A percentile compares a stretch with the other conserved stretches of the same genome.
Conservation (phyloP, 2,888 invertebrate species). For the Herminia tarsipennalis region DNA sequence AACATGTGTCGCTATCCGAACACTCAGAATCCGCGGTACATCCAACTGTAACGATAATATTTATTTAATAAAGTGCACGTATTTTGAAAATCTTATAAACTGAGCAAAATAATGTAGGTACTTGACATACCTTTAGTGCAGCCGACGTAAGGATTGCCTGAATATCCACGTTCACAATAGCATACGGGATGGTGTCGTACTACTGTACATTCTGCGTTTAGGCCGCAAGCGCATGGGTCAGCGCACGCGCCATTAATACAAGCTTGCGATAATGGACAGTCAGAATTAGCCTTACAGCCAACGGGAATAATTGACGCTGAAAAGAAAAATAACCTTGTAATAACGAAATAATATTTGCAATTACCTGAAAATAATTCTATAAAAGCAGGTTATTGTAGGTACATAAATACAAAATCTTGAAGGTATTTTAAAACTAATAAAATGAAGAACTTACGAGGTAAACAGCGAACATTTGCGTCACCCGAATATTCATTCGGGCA, state of each 20-base stretch:
- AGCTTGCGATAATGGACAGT: slow-evolving; percentile 93
- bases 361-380: no score
- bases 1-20: slow-evolving; percentile 91
- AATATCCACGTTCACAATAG: slow-evolving; percentile 92
- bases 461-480: slow-evolving; percentile 89
- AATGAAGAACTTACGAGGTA: slow-evolving; percentile 93
- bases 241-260: slow-evolving; percentile 93
- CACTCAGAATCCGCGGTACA: slow-evolving; percentile 94
- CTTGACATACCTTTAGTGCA: slow-evolving; percentile 88
- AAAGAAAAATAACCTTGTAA: no score
- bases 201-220: slow-evolving; percentile 93
- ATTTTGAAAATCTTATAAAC: neutral
- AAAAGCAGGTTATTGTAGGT: no score
- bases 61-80: slow-evolving; percentile 2
- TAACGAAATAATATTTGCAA: no score
- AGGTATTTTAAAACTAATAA: no score
- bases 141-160: slow-evolving; percentile 93
- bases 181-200: slow-evolving; percentile 94
- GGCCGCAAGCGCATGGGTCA: slow-evolving; percentile 94
- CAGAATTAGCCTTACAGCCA: slow-evolving; percentile 92
- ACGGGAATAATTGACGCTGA: slow-evolving; percentile 85
- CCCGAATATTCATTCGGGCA: slow-evolving; percentile 93
- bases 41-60: slow-evolving; percentile 86
- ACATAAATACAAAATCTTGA: no score
- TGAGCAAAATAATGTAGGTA: neutral